Evolutionary conservation across 2,797 vertebrate species (phyloP).

Genomic region (Cyclopterus lumpus): DNA sequence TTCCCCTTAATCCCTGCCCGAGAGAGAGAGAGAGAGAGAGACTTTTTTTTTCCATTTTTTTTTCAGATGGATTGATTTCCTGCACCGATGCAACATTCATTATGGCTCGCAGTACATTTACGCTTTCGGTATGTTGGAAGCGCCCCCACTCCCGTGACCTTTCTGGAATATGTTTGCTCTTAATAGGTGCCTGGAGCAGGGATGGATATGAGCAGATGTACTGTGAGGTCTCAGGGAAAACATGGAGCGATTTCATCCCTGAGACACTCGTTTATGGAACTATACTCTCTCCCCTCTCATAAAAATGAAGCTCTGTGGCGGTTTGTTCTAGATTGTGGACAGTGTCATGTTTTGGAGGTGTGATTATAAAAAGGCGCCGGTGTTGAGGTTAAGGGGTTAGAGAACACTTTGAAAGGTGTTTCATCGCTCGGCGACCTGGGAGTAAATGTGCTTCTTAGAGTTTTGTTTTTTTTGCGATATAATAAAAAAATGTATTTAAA

Average conservation of each 20-base stretch:
- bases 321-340: conserved; percentile 15
- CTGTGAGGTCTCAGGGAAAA: conserved; percentile 31
- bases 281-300: not conserved
- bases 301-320: conserved; percentile 14
- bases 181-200: conserved; percentile 50
- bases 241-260: conserved; percentile 21
- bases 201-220: conserved; percentile 29
- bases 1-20: conserved; percentile 48
- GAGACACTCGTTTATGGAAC: conserved; percentile 31
- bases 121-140: conserved; percentile 63
- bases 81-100: conserved; percentile 68
- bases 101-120: conserved; percentile 62
- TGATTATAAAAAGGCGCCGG: not conserved
- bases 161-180: conserved; percentile 68
- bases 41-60: too few species aligned
- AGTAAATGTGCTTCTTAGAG: not conserved
- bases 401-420: not conserved
- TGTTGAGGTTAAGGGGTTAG: not conserved
- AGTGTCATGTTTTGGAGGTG: conserved; percentile 1
- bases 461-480: not conserved
- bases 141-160: conserved; percentile 73
- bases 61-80: conserved; percentile 73
- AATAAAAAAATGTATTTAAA: not conserved
- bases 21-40: conserved; percentile 28
- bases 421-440: not conserved